Conservation (phyloP, 2,888 invertebrate species). For the Boloria selene region DNA sequence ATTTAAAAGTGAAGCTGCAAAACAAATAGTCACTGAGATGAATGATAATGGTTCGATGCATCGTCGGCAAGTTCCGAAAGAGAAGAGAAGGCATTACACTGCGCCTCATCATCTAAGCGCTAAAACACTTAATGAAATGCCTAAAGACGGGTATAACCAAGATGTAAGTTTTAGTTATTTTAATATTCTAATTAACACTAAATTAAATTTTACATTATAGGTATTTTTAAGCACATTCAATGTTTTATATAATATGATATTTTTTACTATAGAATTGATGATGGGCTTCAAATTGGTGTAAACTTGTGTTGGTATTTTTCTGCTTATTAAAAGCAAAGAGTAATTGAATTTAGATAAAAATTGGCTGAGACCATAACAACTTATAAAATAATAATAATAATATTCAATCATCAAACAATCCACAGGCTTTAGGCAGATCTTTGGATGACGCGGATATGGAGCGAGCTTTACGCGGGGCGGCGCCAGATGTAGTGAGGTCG, state of each 20-base stretch:
- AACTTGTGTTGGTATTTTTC: too few relatives aligned
- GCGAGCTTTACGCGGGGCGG: constrained; percentile 87
- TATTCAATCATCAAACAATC: too few relatives aligned
- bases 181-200: neutral
- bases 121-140: constrained; percentile 83
- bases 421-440: constrained; percentile 82
- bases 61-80: constrained; percentile 88
- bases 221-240: neutral
- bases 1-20: constrained; percentile 93
- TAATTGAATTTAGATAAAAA: too few relatives aligned
- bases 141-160: constrained; percentile 70
- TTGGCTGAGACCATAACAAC: too few relatives aligned
- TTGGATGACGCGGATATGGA: constrained; percentile 94
- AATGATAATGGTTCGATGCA: constrained; percentile 83
- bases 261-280: too few relatives aligned
- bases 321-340: too few relatives aligned
- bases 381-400: too few relatives aligned
- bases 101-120: constrained; percentile 89
- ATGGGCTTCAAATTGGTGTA: too few relatives aligned
- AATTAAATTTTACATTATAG: too few relatives aligned
- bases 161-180: constrained; percentile 63
- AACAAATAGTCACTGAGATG: constrained; percentile 93
- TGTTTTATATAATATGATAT: too few relatives aligned
- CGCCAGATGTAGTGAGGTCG: constrained; percentile 94
- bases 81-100: constrained; percentile 93